Percentiles rank a stretch among this genome's conserved stretches.
Conservation (phyloP, 1,140 invertebrate genomes). For the Helicoverpa armigera region DNA sequence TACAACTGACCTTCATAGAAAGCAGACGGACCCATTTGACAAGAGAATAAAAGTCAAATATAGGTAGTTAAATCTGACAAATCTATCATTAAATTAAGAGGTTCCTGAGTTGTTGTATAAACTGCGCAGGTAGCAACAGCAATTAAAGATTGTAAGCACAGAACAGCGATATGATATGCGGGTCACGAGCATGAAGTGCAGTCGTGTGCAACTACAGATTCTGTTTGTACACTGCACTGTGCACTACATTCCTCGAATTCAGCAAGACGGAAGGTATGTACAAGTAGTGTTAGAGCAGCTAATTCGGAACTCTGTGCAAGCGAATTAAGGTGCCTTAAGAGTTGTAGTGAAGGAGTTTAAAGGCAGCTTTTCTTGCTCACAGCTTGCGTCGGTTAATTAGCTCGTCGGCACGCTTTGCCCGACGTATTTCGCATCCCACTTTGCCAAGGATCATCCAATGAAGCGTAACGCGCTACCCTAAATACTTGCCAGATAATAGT, state of each 20-base stretch:
- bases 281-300: slow-evolving; percentile 23
- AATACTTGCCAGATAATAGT: slow-evolving; percentile 14
- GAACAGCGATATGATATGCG: slow-evolving; percentile 24
- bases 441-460: slow-evolving; percentile 27
- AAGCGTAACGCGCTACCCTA: slow-evolving; percentile 23
- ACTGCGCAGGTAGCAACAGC: neutral
- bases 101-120: too few relatives aligned
- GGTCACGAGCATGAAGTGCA: neutral
- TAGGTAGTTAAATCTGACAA: too few relatives aligned
- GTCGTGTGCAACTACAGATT: neutral
- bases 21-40: too few relatives aligned
- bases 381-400: slow-evolving; percentile 55
- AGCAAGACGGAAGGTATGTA: neutral
- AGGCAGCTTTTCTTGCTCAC: slow-evolving; percentile 47
- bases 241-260: slow-evolving; percentile 22
- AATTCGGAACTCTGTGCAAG: slow-evolving; percentile 49
- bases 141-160: slow-evolving; percentile 40
- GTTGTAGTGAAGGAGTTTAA: slow-evolving; percentile 45
- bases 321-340: slow-evolving; percentile 51
- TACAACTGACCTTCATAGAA: too few relatives aligned
- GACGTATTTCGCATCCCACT: slow-evolving; percentile 27
- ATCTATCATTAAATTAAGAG: too few relatives aligned
- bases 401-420: slow-evolving; percentile 42
- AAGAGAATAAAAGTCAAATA: too few relatives aligned
- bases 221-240: neutral